These are phyloP conservation scores for Oenanthe melanoleuca DNA, from an alignment of 2,113 vertebrate genomes.

Conservation along the genomic window DNA sequence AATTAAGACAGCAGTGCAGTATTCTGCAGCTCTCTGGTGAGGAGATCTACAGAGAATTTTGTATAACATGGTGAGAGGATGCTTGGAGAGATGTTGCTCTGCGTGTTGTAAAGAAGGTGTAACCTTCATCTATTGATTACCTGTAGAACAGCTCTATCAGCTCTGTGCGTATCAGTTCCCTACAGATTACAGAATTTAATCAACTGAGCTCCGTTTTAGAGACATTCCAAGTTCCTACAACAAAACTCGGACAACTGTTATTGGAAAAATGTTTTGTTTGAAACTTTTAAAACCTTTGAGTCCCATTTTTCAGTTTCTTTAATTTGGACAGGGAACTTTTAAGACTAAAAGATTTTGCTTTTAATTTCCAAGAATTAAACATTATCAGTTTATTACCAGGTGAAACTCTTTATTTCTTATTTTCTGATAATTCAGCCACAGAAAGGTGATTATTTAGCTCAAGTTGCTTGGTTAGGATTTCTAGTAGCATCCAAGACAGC, in stretches of 20 bases:
- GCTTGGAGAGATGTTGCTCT: background rate
- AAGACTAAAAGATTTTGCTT: background rate
- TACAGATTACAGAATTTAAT: background rate
- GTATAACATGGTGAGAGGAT: background rate
- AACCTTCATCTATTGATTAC: background rate
- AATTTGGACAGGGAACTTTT: background rate
- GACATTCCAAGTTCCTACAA: background rate
- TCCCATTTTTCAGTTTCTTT: background rate
- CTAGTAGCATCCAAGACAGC: background rate
- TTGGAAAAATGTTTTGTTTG: background rate
- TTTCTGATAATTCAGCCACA: background rate
- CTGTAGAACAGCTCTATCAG: background rate
- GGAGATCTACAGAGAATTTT: background rate
- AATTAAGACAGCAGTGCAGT: background rate
- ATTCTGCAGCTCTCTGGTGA: background rate
- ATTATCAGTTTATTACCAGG: background rate
- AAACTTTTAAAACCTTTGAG: background rate
- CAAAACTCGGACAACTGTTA: background rate
- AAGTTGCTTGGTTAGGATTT: background rate
- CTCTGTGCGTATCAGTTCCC: background rate
- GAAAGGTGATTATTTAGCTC: background rate
- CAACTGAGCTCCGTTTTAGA: background rate
- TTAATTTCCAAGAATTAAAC: background rate
- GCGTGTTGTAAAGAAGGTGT: background rate
- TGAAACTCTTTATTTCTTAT: background rate